Conservation (phyloP, 1,140 invertebrate genomes). For the Microplitis demolitor region DNA sequence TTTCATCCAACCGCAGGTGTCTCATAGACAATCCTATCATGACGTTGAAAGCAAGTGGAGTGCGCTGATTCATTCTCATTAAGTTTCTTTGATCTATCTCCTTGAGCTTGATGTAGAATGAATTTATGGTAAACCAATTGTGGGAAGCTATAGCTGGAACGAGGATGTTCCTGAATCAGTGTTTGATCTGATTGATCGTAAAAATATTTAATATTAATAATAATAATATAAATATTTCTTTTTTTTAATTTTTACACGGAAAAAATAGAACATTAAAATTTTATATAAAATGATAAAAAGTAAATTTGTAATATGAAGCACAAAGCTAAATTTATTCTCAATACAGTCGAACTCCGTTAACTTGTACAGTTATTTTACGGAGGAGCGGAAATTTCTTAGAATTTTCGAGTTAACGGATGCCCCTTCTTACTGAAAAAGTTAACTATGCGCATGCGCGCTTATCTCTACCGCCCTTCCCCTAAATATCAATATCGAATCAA, state of each 20-base stretch:
- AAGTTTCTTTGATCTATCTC: background rate
- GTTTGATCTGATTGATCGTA: background rate
- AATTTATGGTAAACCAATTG: conserved; percentile 38
- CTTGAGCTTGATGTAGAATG: conserved; percentile 27
- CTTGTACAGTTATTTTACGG: too few species aligned
- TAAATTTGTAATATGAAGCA: too few species aligned
- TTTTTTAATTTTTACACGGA: background rate
- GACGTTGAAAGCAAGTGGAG: background rate
- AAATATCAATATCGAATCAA: too few species aligned
- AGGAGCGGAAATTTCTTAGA: too few species aligned
- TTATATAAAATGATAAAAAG: background rate
- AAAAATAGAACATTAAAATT: background rate
- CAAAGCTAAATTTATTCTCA: background rate
- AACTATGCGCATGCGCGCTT: too few species aligned
- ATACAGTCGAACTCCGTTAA: background rate
- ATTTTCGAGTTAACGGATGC: background rate
- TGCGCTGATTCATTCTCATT: background rate
- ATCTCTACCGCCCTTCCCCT: too few species aligned
- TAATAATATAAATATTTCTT: too few species aligned
- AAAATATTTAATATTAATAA: too few species aligned
- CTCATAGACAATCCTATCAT: conserved; percentile 15
- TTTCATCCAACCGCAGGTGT: background rate
- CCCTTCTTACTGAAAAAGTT: too few species aligned
- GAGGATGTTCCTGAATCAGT: background rate
- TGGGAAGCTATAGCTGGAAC: conserved; percentile 35